These are phyloP conservation scores for Reticulitermes lucifugus DNA, from an alignment of 2,888 invertebrate genomes.

Conservation along the genomic window DNA sequence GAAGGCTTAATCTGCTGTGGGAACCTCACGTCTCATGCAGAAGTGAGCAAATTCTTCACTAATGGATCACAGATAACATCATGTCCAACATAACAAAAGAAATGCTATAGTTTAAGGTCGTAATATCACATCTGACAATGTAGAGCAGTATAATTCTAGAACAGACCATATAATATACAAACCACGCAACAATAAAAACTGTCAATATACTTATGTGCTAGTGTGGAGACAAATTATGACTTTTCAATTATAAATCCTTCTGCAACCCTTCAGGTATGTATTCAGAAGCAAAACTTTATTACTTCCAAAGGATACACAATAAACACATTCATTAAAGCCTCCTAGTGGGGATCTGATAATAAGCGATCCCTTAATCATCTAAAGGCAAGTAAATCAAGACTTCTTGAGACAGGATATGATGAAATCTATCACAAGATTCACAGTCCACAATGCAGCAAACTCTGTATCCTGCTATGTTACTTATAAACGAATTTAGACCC, in stretches of 20 bases:
- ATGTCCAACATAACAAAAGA: too few relatives aligned
- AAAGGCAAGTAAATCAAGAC: conserved; percentile 60
- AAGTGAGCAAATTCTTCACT: too few relatives aligned
- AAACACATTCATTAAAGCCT: conserved; percentile 29
- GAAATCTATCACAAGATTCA: conserved; percentile 53
- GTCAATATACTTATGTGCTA: background rate
- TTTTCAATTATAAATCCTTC: background rate
- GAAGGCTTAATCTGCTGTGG: too few relatives aligned
- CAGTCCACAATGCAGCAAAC: too few relatives aligned
- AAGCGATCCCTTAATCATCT: conserved; percentile 60
- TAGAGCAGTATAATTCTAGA: background rate
- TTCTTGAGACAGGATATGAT: conserved; percentile 61
- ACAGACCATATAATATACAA: background rate
- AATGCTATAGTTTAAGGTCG: too few relatives aligned
- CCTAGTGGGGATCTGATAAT: conserved; percentile 61
- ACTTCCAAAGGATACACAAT: background rate
- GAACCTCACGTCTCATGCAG: too few relatives aligned
- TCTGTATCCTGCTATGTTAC: too few relatives aligned
- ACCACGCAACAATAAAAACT: background rate
- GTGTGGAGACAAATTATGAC: background rate
- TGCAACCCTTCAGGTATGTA: background rate
- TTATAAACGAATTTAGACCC: too few relatives aligned
- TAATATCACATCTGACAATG: too few relatives aligned
- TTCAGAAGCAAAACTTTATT: background rate
- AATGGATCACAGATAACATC: too few relatives aligned